Evolutionary conservation across 2,888 invertebrate genomes (phyloP).

Genomic region (Sarcophaga variegata): DNA sequence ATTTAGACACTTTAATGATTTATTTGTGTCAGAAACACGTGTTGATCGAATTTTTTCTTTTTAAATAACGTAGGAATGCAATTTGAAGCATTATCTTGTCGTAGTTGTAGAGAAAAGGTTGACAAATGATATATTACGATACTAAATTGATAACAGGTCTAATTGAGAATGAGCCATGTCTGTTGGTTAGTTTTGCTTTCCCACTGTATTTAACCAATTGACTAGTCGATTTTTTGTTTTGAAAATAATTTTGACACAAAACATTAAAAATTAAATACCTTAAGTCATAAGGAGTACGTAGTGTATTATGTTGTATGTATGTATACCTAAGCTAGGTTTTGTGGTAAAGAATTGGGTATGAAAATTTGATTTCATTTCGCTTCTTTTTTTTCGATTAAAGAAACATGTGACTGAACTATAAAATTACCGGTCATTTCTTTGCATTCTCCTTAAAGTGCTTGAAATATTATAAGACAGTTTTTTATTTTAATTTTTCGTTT

Average conservation of each 20-base stretch:
- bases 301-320: slow-evolving; percentile 5
- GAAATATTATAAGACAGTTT: slow-evolving; percentile 32
- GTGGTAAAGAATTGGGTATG: slow-evolving; percentile 15
- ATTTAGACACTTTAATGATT: slow-evolving; percentile 60
- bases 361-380: slow-evolving; percentile 20
- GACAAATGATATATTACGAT: slow-evolving; percentile 64
- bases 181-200: background rate
- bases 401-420: too few species aligned
- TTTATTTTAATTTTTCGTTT: background rate
- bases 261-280: background rate
- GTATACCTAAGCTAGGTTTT: slow-evolving; percentile 16
- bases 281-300: background rate
- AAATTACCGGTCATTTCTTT: too few species aligned
- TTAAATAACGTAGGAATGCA: slow-evolving; percentile 1
- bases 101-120: slow-evolving; percentile 41
- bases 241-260: slow-evolving; percentile 14
- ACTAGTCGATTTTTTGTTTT: background rate
- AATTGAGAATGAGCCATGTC: slow-evolving; percentile 50
- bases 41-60: slow-evolving; percentile 23
- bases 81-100: background rate
- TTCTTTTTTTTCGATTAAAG: background rate
- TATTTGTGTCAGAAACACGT: slow-evolving; percentile 58
- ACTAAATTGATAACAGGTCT: slow-evolving; percentile 57
- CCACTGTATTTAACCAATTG: slow-evolving; percentile 39
- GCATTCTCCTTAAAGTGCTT: background rate